These are phyloP conservation scores for Orthosia cruda DNA, from an alignment of 2,888 invertebrate genomes.

Conservation along the genomic window DNA sequence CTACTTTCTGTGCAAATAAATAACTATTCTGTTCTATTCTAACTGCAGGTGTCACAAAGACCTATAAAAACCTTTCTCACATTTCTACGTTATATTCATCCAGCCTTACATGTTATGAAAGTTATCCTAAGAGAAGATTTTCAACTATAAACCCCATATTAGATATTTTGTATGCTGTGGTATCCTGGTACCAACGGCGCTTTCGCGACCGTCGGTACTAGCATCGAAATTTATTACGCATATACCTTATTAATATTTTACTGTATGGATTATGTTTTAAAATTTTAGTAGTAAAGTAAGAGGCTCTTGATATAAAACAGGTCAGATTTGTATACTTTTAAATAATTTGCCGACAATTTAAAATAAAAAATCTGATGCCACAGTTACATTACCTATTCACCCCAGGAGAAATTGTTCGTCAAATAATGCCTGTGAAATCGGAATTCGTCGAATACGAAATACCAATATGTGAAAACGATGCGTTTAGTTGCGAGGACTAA, in stretches of 20 bases:
- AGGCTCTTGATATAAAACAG: background rate
- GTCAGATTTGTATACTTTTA: too few relatives aligned
- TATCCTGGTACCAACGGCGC: slow-evolving; percentile 12
- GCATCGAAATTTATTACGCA: slow-evolving; percentile 5
- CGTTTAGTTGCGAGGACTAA: too few relatives aligned
- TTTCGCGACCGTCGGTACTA: slow-evolving; percentile 15
- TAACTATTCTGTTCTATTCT: too few relatives aligned
- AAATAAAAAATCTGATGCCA: too few relatives aligned
- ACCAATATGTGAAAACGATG: too few relatives aligned
- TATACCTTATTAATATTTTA: slow-evolving; percentile 7
- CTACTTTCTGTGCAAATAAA: too few relatives aligned
- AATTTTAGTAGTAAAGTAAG: background rate
- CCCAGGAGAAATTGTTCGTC: too few relatives aligned
- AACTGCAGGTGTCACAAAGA: background rate
- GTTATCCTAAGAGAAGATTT: slow-evolving; percentile 25
- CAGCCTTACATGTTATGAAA: slow-evolving; percentile 24
- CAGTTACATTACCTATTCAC: too few relatives aligned
- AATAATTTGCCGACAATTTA: too few relatives aligned
- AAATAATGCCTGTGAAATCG: too few relatives aligned
- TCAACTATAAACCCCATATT: slow-evolving; percentile 33
- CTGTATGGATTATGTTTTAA: background rate
- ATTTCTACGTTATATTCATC: slow-evolving; percentile 26
- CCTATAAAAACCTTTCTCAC: background rate
- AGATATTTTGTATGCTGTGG: slow-evolving; percentile 23
- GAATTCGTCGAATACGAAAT: too few relatives aligned